A percentile compares a stretch with the other conserved stretches of the same genome.
Conservation (phyloP, 1,140 invertebrate species). For the Calliopsis andreniformis region DNA sequence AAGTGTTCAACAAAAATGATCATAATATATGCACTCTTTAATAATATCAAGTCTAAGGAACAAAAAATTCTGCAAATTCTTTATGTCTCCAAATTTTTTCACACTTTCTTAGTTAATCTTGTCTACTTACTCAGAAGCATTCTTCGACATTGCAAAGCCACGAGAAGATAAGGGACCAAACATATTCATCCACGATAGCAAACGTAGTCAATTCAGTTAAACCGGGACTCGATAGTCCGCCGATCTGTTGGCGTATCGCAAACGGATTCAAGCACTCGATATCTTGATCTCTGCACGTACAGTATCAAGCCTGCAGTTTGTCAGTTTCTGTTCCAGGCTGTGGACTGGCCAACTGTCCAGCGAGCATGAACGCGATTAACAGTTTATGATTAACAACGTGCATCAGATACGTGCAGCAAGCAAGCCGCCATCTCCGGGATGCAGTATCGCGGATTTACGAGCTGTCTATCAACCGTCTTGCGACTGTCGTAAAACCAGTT, state of each 20-base stretch:
- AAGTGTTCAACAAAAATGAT: too few species aligned
- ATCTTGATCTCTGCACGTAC: neutral
- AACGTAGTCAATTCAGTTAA: neutral
- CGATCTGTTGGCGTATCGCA: neutral
- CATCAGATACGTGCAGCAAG: neutral
- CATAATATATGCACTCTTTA: too few species aligned
- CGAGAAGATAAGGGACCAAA: too few species aligned
- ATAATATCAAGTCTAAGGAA: too few species aligned
- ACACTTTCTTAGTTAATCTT: too few species aligned
- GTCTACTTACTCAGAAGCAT: too few species aligned
- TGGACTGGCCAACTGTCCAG: too few species aligned
- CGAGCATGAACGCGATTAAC: conserved; percentile 16
- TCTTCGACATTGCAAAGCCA: too few species aligned
- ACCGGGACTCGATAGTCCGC: neutral
- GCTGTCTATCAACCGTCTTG: conserved; percentile 35
- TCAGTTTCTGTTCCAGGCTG: neutral
- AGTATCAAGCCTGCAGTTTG: neutral
- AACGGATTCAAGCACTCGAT: conserved; percentile 7
- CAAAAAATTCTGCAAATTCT: too few species aligned
- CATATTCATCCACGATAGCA: too few species aligned
- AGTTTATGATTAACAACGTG: conserved; percentile 33
- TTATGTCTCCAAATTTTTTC: too few species aligned
- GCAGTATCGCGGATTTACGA: conserved; percentile 39
- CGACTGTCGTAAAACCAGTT: conserved; percentile 27
- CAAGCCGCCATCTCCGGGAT: neutral